These are phyloP conservation scores for Smithornis capensis DNA, from an alignment of 2,113 vertebrate genomes.

Conservation along the genomic window DNA sequence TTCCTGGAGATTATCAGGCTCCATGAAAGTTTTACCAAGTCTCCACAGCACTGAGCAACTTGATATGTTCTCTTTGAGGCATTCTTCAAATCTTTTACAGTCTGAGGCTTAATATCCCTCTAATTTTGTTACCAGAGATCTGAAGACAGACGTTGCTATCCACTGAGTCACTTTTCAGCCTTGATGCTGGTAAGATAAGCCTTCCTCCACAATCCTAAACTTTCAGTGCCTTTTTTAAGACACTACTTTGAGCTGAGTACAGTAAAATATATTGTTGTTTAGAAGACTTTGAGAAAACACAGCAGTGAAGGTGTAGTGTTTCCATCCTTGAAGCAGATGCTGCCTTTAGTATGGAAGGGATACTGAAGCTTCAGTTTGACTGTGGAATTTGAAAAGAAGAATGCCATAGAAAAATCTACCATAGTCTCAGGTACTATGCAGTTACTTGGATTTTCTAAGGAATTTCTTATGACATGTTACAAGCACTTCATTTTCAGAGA, in stretches of 20 bases:
- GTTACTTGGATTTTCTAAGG: neutral
- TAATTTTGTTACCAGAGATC: neutral
- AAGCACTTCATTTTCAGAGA: neutral
- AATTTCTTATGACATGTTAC: neutral
- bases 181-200: neutral
- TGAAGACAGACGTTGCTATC: neutral
- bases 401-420: neutral
- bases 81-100: neutral
- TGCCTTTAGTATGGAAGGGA: neutral
- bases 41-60: neutral
- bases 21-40: neutral
- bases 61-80: neutral
- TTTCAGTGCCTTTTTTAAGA: neutral
- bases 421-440: neutral
- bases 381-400: neutral
- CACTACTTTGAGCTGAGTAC: neutral
- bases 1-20: neutral
- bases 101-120: neutral
- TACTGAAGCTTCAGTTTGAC: neutral
- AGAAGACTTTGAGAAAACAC: neutral
- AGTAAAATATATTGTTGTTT: neutral
- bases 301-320: neutral
- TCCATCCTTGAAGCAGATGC: neutral
- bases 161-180: neutral
- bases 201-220: neutral